Evolutionary conservation across 2,888 invertebrate genomes (phyloP).

Genomic region (Lobophora halterata): DNA sequence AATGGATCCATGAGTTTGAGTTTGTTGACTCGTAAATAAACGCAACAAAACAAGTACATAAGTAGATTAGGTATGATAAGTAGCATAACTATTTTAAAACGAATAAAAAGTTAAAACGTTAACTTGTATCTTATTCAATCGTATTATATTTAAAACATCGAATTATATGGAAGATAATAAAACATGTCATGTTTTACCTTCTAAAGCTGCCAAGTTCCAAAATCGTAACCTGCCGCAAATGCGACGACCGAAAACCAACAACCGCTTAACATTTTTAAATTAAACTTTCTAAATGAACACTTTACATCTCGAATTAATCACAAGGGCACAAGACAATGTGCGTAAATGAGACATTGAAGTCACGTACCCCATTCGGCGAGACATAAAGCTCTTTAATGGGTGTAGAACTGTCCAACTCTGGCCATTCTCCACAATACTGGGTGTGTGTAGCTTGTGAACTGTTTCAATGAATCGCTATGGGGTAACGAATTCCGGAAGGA

Average conservation of each 20-base stretch:
- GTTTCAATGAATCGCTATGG: slow-evolving; percentile 33
- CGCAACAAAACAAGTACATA: too few species aligned
- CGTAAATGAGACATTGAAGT: slow-evolving; percentile 58
- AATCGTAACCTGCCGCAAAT: neutral
- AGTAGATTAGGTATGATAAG: too few species aligned
- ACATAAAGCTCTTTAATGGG: slow-evolving; percentile 68
- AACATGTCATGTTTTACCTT: too few species aligned
- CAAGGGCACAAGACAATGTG: slow-evolving; percentile 38
- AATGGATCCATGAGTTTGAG: too few species aligned
- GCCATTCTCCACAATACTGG: slow-evolving; percentile 53
- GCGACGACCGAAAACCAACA: slow-evolving; percentile 13
- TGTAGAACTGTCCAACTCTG: slow-evolving; percentile 65
- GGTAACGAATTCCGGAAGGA: slow-evolving; percentile 17
- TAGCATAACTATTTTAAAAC: too few species aligned
- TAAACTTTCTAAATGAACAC: slow-evolving; percentile 18
- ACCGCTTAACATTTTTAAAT: slow-evolving; percentile 16
- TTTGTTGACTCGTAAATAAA: too few species aligned
- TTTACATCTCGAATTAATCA: slow-evolving; percentile 18
- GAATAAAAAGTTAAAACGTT: too few species aligned
- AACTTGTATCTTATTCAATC: too few species aligned
- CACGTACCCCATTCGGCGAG: slow-evolving; percentile 63
- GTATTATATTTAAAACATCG: too few species aligned
- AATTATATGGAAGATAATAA: too few species aligned
- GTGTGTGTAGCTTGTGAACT: slow-evolving; percentile 23
- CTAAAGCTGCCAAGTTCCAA: too few species aligned